Base-by-base conservation (phyloP, 2,113 vertebrate species). In the Heteronetta atricapilla region DNA sequence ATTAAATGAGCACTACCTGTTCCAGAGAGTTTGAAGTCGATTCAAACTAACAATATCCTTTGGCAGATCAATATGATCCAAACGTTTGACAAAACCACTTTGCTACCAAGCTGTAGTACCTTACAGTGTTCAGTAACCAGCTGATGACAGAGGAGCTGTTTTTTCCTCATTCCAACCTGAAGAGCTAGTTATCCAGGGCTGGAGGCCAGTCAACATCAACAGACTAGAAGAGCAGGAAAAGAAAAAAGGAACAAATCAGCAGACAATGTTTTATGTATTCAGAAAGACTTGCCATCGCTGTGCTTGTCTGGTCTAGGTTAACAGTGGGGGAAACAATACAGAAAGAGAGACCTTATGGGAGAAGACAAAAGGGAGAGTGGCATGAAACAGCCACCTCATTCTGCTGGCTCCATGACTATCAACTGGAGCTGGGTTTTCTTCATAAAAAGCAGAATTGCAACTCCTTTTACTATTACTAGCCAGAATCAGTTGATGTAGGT, bases 161-260 rank as follows among this genome's bases (percentile, higher is more conserved):
- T 55, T 40, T 82, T 96, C 48, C 19, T 82, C 14, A 6, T 97
- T 69, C 75, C 81, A 36, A 2, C 70, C 90, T 86, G 91, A 80
- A 58, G 44, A 84, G 69, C 75, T 97, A 99, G 88, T 99, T 98
- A 33, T 98, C 98, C 83, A 99, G 94, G 64, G 97, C 79, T 40
- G 99, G 99, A 40, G 99, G 99, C 99, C 99, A 99, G 96, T 99
- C 99, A 92, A 99, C 98, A 16, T 99, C 99, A 42, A 99, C 99
- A 55, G 99, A 99, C 99, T 99, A 94, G 34, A 95, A 87, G 42
- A 80, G 33, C 58, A 38, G 52, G 38, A 88, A 55, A 69, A 53
- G 60, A 9, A 3, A 23, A 60, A 85, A 74, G 68, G 38, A 58
- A 83, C 82, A 85, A 86, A 76, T 78, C 44, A 95, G 22, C 31